Conservation (phyloP, 2,113 vertebrate genomes). For the Dipodomys stephensi region DNA sequence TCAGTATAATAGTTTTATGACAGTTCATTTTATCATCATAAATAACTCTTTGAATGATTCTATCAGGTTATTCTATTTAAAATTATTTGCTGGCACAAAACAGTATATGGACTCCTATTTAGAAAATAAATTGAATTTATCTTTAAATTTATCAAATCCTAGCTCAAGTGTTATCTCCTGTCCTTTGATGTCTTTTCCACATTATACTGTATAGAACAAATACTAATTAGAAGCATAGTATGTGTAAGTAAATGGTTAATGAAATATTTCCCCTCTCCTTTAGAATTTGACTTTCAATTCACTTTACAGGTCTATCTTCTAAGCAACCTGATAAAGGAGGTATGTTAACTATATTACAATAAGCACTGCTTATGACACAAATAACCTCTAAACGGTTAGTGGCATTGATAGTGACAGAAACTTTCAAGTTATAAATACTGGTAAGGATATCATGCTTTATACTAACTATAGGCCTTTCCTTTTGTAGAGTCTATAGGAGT, state of each 20-base stretch:
- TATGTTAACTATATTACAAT: background rate
- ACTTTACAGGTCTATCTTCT: constrained; percentile 48
- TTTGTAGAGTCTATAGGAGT: background rate
- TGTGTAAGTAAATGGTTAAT: background rate
- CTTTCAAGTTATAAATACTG: background rate
- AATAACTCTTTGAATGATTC: background rate
- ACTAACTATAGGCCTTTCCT: background rate
- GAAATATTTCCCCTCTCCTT: constrained; percentile 37
- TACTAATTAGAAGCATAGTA: background rate
- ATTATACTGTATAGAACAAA: background rate
- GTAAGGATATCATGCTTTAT: background rate
- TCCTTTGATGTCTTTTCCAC: background rate
- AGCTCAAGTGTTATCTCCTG: background rate
- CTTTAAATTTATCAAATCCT: background rate
- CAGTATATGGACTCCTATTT: background rate
- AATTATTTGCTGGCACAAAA: background rate
- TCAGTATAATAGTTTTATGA: background rate
- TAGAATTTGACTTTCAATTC: constrained; percentile 51
- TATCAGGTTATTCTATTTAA: background rate
- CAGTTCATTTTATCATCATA: background rate
- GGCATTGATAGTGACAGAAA: background rate
- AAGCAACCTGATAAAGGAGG: constrained; percentile 16
- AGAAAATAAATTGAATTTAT: constrained; percentile 28
- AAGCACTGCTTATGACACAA: constrained; percentile 35
- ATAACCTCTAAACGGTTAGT: constrained; percentile 2